Conservation (phyloP, 2,797 vertebrate genomes). For the Hemitrygon akajei region DNA sequence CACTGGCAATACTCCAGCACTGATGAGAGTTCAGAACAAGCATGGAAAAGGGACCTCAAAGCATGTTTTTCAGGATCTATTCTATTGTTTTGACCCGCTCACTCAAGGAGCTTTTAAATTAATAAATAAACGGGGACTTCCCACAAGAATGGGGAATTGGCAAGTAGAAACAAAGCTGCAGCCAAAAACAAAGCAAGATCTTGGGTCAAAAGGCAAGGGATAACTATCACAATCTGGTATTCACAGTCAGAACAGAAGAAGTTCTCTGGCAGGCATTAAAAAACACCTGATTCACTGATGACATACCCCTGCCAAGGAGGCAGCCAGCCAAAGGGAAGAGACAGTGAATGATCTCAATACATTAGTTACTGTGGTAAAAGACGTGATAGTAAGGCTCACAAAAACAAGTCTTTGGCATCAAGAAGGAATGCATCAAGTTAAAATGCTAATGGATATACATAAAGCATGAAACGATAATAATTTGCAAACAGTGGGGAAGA, state of each 20-base stretch:
- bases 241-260: neutral
- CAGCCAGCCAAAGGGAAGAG: neutral
- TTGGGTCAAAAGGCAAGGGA: constrained; percentile 21
- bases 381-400: neutral
- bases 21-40: constrained; percentile 1
- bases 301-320: neutral
- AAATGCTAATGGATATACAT: neutral
- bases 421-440: neutral
- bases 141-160: neutral
- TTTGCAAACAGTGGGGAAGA: neutral
- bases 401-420: neutral
- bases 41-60: neutral
- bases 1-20: constrained; percentile 8
- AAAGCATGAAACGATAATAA: neutral
- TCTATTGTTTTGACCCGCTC: neutral
- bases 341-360: neutral
- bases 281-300: neutral
- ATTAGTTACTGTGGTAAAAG: constrained; percentile 1
- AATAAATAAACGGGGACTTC: neutral
- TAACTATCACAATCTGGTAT: constrained; percentile 9
- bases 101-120: neutral
- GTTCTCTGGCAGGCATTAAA: neutral
- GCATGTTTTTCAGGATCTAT: neutral
- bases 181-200: constrained; percentile 8
- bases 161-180: neutral